Base-by-base conservation (phyloP, 2,888 invertebrate species). In the Oscheius sp. region DNA sequence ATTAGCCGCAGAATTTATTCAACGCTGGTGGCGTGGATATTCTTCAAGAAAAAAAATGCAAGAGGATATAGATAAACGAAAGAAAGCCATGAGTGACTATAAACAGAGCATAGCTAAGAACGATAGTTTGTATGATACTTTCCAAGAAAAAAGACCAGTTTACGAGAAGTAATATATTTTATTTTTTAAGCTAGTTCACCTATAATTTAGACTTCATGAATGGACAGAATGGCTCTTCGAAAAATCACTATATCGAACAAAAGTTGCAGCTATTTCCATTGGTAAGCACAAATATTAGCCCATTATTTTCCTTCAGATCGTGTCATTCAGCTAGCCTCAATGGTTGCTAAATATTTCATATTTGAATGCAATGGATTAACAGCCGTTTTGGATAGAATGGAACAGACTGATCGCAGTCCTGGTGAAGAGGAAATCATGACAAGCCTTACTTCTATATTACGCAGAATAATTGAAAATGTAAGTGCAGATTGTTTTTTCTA, bases 331-430 rank as follows among this genome's bases (percentile, higher is more conserved):
- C 31, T 66, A 3, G 45, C 57, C 3, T 27, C 55, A 5, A 10
- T 42, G 8, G 33, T 66, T 23, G 20, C 20, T 27, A 17, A 45
- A 25, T 27, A 55, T 15, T 68, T 61, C 12, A 50, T 61, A 20
- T 15, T 37, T 15, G 10, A n/a, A 8, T 53, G 37, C 4, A 12
- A 34, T 20, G 68, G 68, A 4, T 20, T 68, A 15, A 31, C 15
- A 6, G 61, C 53, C n/a, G 5, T 58, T 3, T 20, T 68, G 27
- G 68, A 68, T 33, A 17, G 58, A 31, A 46, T 68, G 39, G 68
- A 68, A 37, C 29, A 46, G 15, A 23, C 17, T 15, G 68, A 68
- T 42, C 46, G 68, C 6, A 39, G 61, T 15, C 58, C 61, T 4
- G 46, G 61, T n/a, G 31, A 42, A 29, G 27, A 17, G 12, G 68